These are phyloP conservation scores for Salvelinus alpinus DNA, from an alignment of 2,113 vertebrate genomes.

Conservation along the genomic window DNA sequence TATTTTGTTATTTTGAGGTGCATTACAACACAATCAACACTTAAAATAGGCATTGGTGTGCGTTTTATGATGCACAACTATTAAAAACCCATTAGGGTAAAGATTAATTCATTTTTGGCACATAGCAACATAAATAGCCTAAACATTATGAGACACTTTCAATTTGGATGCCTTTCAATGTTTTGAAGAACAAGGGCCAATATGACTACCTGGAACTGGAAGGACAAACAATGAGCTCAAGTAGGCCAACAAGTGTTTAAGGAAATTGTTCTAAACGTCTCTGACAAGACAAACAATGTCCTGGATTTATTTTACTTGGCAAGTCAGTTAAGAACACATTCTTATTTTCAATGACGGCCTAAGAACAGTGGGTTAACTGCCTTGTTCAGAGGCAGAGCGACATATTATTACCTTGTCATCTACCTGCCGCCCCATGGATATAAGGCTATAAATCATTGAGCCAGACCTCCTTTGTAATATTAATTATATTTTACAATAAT, in stretches of 20 bases:
- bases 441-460: background rate
- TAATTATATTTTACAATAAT: background rate
- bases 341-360: too few species aligned
- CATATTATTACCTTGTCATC: too few species aligned
- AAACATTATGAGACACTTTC: conserved; percentile 15
- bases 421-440: background rate
- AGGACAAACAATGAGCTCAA: conserved; percentile 20
- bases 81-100: background rate
- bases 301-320: too few species aligned
- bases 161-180: background rate
- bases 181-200: background rate
- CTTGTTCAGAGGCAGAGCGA: too few species aligned
- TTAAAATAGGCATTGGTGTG: background rate
- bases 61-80: background rate
- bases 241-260: background rate
- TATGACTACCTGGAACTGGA: background rate
- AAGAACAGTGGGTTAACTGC: too few species aligned
- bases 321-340: too few species aligned
- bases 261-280: background rate
- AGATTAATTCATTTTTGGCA: background rate
- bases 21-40: conserved; percentile 1
- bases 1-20: conserved; percentile 6
- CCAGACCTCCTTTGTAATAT: background rate
- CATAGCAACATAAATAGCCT: background rate
- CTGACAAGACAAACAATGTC: background rate